Evolutionary conservation across 2,888 invertebrate species (phyloP).

Genomic region (Melangyna quadrimaculata): DNA sequence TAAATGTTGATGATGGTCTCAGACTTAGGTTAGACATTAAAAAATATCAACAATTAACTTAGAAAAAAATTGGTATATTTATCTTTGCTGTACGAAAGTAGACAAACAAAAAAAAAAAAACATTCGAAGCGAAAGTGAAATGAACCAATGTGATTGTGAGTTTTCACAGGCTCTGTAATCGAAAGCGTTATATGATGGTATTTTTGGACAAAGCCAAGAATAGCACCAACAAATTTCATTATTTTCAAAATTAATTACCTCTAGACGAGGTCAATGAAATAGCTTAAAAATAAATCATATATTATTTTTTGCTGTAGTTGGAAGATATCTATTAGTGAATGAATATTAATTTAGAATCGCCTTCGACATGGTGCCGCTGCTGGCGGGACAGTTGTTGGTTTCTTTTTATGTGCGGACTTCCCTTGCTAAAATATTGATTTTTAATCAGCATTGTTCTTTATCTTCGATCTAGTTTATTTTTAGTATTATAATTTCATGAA

Average conservation of each 20-base stretch:
- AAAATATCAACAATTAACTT: conserved; percentile 50
- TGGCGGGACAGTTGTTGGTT: not conserved
- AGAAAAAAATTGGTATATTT: conserved; percentile 1
- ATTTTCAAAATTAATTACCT: conserved; percentile 37
- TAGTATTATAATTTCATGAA: no score
- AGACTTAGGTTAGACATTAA: conserved; percentile 40
- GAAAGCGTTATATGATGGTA: conserved; percentile 2
- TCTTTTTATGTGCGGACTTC: not conserved
- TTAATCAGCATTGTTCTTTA: not conserved
- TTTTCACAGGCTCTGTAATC: conserved; percentile 9
- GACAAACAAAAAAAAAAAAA: conserved; percentile 29
- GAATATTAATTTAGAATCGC: not conserved
- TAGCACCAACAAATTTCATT: conserved; percentile 8
- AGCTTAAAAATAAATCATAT: conserved; percentile 17
- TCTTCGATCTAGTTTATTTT: no score
- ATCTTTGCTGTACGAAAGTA: conserved; percentile 11
- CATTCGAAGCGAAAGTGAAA: conserved; percentile 4
- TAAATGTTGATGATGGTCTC: conserved; percentile 54
- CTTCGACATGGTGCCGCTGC: not conserved
- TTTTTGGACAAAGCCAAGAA: conserved; percentile 14
- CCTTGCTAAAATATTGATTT: not conserved
- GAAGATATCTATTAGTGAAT: not conserved
- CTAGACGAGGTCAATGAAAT: conserved; percentile 59
- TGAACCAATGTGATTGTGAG: conserved; percentile 4
- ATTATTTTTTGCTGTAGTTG: not conserved